Conservation (phyloP, 2,888 invertebrate species). For the Gymnocheta viridis region DNA sequence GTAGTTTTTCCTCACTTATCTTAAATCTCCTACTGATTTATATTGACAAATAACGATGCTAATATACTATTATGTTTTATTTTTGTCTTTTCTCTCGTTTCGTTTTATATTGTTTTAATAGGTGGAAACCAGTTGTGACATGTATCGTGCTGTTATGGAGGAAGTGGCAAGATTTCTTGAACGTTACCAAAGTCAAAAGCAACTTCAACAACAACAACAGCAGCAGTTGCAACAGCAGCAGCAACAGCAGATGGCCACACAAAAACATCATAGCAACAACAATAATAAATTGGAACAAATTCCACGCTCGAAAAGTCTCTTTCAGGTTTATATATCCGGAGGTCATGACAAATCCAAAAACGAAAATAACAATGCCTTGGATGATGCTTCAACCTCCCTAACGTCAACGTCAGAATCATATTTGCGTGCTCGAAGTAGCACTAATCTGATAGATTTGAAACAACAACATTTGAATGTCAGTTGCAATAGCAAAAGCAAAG, state of each 20-base stretch:
- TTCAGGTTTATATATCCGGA: conserved; percentile 78
- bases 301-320: conserved; percentile 81
- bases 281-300: conserved; percentile 76
- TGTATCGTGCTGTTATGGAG: conserved; percentile 87
- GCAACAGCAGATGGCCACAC: conserved; percentile 67
- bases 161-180: conserved; percentile 87
- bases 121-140: conserved; percentile 86
- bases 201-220: conserved; percentile 72
- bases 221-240: conserved; percentile 58
- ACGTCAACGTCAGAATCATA: conserved; percentile 68
- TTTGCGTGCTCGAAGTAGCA: conserved; percentile 80
- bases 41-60: conserved; percentile 59
- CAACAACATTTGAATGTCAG: conserved; percentile 33
- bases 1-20: conserved; percentile 34
- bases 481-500: conserved; percentile 42
- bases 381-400: conserved; percentile 51
- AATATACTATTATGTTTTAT: conserved; percentile 32
- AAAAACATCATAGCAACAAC: conserved; percentile 59
- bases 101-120: conserved; percentile 75
- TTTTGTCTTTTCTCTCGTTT: conserved; percentile 12
- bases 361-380: conserved; percentile 32
- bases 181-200: conserved; percentile 80
- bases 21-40: conserved; percentile 60
- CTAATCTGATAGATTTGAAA: conserved; percentile 76
- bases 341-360: conserved; percentile 61